A percentile compares a stretch with the other conserved stretches of the same genome.
Conservation (phyloP, 2,797 vertebrate species). For the Hydrocynus forskahlii region DNA sequence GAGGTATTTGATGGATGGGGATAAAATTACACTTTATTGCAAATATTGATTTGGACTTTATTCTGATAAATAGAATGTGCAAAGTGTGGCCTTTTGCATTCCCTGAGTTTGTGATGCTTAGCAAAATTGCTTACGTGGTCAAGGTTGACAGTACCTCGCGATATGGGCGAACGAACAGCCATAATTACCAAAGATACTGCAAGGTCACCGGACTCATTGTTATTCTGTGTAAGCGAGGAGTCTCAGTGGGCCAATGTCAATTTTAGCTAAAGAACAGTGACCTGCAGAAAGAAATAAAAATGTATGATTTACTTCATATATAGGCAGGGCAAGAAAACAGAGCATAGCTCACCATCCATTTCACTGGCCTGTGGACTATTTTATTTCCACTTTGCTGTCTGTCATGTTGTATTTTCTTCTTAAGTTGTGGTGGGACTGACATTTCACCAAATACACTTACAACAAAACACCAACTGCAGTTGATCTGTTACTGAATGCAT, state of each 20-base stretch:
- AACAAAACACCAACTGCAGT: no score
- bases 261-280: constrained; percentile 67
- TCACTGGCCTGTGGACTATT: constrained; percentile 36
- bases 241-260: constrained; percentile 61
- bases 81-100: constrained; percentile 8
- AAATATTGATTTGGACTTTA: constrained; percentile 4
- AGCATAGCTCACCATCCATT: constrained; percentile 63
- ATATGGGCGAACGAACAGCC: constrained; percentile 5
- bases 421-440: no score
- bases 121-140: neutral
- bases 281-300: constrained; percentile 54
- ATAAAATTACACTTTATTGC: neutral
- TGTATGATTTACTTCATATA: constrained; percentile 63
- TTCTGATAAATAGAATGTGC: neutral
- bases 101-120: neutral
- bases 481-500: no score
- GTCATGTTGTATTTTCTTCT: no score
- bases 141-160: neutral
- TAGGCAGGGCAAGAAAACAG: constrained; percentile 62
- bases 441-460: no score
- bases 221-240: constrained; percentile 49
- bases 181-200: neutral
- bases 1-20: neutral
- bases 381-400: no score
- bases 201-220: constrained; percentile 20